Percentiles rank a stretch among this genome's conserved stretches.
These are phyloP conservation scores for Drosophila chauvacae DNA, from an alignment of 1,140 invertebrate genomes.

Conservation along the genomic window DNA sequence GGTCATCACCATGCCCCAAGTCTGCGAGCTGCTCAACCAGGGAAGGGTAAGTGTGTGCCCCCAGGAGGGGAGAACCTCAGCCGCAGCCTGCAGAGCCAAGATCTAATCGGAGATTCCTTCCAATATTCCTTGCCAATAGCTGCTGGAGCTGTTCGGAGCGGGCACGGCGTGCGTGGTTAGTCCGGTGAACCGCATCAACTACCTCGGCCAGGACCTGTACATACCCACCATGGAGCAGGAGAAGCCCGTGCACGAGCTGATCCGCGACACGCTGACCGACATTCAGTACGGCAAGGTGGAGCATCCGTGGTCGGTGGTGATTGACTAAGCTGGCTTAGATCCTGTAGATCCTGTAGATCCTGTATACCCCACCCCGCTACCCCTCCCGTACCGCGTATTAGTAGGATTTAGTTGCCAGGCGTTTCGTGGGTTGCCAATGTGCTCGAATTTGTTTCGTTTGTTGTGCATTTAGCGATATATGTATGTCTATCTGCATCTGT, in stretches of 20 bases:
- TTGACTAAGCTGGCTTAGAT: slow-evolving; percentile 60
- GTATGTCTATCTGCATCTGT: slow-evolving; percentile 35
- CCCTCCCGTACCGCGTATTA: slow-evolving; percentile 64
- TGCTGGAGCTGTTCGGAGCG: slow-evolving; percentile 96
- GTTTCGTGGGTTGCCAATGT: slow-evolving; percentile 56
- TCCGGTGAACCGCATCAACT: slow-evolving; percentile 93
- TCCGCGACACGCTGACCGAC: slow-evolving; percentile 90
- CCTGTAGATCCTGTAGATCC: slow-evolving; percentile 7
- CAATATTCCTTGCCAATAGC: slow-evolving; percentile 85
- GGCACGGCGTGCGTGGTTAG: slow-evolving; percentile 97
- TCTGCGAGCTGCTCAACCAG: slow-evolving; percentile 90
- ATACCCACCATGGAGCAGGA: slow-evolving; percentile 91
- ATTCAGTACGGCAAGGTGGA: slow-evolving; percentile 94
- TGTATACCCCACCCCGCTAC: not conserved
- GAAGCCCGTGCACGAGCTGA: slow-evolving; percentile 88
- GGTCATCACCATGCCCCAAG: slow-evolving; percentile 93
- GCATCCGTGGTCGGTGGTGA: slow-evolving; percentile 89
- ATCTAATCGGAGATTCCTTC: not conserved
- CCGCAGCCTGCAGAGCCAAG: no score
- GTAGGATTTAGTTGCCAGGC: slow-evolving; percentile 64
- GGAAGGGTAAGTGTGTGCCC: slow-evolving; percentile 90
- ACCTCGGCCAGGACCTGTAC: slow-evolving; percentile 87
- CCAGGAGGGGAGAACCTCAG: no score
- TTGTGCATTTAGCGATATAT: slow-evolving; percentile 63
- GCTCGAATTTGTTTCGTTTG: slow-evolving; percentile 71